Base-by-base conservation (phyloP, 2,888 invertebrate genomes). In the Rutpela maculata region DNA sequence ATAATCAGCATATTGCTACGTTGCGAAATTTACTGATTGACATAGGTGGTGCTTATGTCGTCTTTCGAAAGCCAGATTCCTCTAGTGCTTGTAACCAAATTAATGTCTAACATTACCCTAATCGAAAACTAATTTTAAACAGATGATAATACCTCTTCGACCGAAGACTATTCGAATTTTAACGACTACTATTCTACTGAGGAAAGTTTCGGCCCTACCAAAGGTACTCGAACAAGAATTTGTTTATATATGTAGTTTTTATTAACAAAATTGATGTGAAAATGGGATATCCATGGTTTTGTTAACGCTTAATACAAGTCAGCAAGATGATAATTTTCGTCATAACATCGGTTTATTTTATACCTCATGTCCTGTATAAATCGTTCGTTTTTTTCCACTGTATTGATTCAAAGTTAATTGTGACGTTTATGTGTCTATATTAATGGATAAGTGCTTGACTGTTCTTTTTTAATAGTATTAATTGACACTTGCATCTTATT, bases 111-210 rank as follows among this genome's bases (percentile, higher is more conserved):
- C 70, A 10, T n/a, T 5, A 50, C 50, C 71, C 68, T 78, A 78
- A 79, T 74, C 73, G 65, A 22, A 57, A 62, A 80, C 75, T 78
- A 78, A 80, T 79, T 82, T 82, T 82, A 75, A 69, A 76, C 79
- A 82, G 81, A 79, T 59, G 75, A 78, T 67, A 19, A 26, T 55
- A 43, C 50, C 59, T 55, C 60, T 63, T 71, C 35, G 70, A 72
- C 79, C 19, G 81, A 81, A 71, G 79, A 78, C 55, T 62, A 74
- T 74, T 60, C 17, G 38, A 74, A 15, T 59, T 11, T 60, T 19
- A 56, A 57, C 31, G 26, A 55, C 60, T 35, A 10, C 69, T 50
- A 62, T 55, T 77, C 63, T 12, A 62, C 62, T 19, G 69, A 67
- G 59, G 60, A 75, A 35, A 17, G 19, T 62, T 4, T 26, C 75